phyloP scores from a whole-genome alignment of 2,113 vertebrate species.

The Gambusia affinis region DNA sequence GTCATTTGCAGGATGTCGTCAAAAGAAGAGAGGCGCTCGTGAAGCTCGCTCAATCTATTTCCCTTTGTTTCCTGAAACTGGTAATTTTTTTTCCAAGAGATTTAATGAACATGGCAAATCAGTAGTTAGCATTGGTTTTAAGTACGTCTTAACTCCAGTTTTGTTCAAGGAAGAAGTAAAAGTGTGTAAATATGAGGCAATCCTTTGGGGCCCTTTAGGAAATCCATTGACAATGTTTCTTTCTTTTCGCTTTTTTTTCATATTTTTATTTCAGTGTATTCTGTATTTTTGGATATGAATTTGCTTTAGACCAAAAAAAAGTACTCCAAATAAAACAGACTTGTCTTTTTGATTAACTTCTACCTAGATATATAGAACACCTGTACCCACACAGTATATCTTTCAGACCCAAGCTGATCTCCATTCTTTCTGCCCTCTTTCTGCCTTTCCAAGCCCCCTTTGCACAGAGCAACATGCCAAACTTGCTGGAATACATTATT shows the following conservation, averaged over 20 bases:
- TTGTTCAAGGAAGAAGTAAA: background rate
- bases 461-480: slow-evolving; percentile 62
- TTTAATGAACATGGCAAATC: slow-evolving; percentile 31
- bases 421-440: background rate
- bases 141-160: background rate
- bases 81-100: slow-evolving; percentile 14
- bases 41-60: slow-evolving; percentile 21
- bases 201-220: background rate
- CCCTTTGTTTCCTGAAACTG: slow-evolving; percentile 32
- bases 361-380: background rate
- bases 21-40: slow-evolving; percentile 3
- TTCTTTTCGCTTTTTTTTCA: background rate
- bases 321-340: background rate
- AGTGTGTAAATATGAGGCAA: background rate
- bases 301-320: background rate
- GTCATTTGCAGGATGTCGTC: slow-evolving; percentile 9
- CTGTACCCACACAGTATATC: background rate
- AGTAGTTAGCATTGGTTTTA: slow-evolving; percentile 35
- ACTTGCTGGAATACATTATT: slow-evolving; percentile 77
- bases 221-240: background rate
- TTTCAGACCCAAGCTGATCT: background rate
- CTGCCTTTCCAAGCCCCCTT: slow-evolving; percentile 21
- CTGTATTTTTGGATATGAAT: background rate
- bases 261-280: background rate
- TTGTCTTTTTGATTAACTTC: background rate